phyloP scores from a whole-genome alignment of 2,113 vertebrate species.

The Aramus guarauna region DNA sequence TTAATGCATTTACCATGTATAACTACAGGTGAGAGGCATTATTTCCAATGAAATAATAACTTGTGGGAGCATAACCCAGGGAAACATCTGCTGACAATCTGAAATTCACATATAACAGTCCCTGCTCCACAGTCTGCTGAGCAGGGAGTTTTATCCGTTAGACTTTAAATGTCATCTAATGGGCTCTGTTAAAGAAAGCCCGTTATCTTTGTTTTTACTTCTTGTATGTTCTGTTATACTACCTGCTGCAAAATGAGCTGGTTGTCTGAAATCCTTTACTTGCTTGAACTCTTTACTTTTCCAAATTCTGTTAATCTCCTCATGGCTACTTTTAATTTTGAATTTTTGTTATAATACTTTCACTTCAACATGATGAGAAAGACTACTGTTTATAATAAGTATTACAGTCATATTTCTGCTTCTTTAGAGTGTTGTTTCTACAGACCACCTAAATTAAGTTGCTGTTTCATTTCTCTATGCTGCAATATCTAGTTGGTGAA shows the following conservation, averaged over 20 bases:
- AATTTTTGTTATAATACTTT: neutral
- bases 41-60: neutral
- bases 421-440: neutral
- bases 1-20: slow-evolving; percentile 2
- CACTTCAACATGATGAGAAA: neutral
- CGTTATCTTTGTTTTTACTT: neutral
- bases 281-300: neutral
- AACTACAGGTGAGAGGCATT: neutral
- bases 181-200: neutral
- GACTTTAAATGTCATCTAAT: neutral
- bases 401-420: neutral
- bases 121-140: neutral
- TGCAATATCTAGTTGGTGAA: neutral
- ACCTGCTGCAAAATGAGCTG: neutral
- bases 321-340: neutral
- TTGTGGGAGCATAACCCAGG: neutral
- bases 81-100: neutral
- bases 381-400: neutral
- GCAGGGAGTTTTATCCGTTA: neutral
- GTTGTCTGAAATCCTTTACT: neutral
- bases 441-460: neutral
- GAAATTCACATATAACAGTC: neutral
- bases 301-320: neutral
- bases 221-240: neutral
- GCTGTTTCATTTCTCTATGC: neutral